These are phyloP conservation scores for Bubo blakistoni DNA, from an alignment of 2,113 vertebrate species.

Conservation along the genomic window DNA sequence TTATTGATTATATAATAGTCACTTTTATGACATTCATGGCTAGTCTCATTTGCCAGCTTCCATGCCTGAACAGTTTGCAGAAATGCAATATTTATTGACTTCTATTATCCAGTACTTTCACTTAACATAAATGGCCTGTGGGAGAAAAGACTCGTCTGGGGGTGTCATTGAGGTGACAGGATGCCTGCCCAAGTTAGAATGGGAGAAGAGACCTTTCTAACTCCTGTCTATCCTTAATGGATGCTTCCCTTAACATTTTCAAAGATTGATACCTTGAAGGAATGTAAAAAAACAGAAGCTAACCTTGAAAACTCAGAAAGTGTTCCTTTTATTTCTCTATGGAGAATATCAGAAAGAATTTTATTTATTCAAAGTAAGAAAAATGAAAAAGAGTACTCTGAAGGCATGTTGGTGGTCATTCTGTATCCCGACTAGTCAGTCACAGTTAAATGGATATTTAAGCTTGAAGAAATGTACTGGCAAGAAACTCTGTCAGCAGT, in stretches of 20 bases:
- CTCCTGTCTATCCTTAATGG: not conserved
- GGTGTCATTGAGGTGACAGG: not conserved
- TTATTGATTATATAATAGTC: conserved; percentile 42
- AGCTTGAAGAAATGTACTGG: conserved; percentile 38
- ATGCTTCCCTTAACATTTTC: not conserved
- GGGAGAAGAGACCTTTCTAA: not conserved
- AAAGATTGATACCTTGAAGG: not conserved
- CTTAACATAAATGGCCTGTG: not conserved
- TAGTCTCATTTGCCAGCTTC: not conserved
- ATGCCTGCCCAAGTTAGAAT: not conserved
- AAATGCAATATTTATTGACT: not conserved
- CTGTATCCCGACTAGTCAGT: not conserved
- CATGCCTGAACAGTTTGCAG: not conserved
- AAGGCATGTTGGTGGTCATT: conserved; percentile 7
- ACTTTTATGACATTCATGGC: not conserved
- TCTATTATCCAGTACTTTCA: not conserved
- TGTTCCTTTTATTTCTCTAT: not conserved
- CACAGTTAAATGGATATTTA: conserved; percentile 37
- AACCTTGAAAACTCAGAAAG: not conserved
- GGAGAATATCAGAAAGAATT: not conserved
- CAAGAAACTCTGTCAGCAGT: conserved; percentile 32
- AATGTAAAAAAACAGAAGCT: not conserved
- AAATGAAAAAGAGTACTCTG: not conserved
- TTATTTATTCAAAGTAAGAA: not conserved
- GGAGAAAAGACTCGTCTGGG: not conserved